A percentile compares a stretch with the other conserved stretches of the same genome.
phyloP scores from a whole-genome alignment of 2,888 invertebrate species.

The Rhagonycha fulva region DNA sequence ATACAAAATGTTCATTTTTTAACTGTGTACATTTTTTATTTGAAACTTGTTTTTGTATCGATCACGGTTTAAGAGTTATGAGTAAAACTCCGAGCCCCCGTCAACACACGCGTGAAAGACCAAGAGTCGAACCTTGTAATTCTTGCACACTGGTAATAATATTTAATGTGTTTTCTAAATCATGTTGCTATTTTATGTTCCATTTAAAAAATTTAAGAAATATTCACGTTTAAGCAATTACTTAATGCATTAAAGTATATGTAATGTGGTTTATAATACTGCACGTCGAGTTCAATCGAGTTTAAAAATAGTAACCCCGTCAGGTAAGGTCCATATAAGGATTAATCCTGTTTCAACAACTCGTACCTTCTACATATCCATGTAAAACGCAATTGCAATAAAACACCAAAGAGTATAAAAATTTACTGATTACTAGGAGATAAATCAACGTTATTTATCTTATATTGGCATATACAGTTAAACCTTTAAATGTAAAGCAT shows the following conservation, averaged over 20 bases:
- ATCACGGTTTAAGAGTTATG: not conserved
- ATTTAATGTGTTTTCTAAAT: not conserved
- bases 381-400: constrained; percentile 5
- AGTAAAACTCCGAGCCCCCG: not conserved
- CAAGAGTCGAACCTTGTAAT: not conserved
- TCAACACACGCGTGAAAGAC: not conserved
- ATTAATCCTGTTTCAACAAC: constrained; percentile 14
- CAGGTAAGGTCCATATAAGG: constrained; percentile 24
- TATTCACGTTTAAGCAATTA: not conserved
- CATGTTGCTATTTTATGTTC: not conserved
- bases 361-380: constrained; percentile 6
- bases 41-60: not conserved
- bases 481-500: not conserved
- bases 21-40: not conserved
- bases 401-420: not conserved
- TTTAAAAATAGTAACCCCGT: constrained; percentile 25
- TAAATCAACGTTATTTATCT: not conserved
- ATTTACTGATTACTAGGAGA: not conserved
- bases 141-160: not conserved
- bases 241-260: not conserved
- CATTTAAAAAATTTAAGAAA: not conserved
- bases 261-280: constrained; percentile 16
- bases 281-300: constrained; percentile 24
- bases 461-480: not conserved
- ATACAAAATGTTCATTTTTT: not conserved